Evolutionary conservation across 2,797 vertebrate genomes (phyloP), one percentile per base, ranked within the genome.

Genomic region (Cynodonichthys magdalenae): DNA sequence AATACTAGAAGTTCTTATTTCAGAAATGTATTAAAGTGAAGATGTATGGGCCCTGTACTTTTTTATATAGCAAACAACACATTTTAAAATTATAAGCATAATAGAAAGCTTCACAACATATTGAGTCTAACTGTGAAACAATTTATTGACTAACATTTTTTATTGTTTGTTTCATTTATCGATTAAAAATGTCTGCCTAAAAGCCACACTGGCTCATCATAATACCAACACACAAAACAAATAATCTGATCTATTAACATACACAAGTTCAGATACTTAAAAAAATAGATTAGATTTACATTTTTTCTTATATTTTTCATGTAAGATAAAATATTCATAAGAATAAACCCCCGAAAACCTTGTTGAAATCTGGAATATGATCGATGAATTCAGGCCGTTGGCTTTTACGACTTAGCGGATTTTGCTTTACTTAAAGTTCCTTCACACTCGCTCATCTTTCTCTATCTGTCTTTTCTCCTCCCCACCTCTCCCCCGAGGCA

Each of bases 371-470:
- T 86, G 53, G 52, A 83, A 68, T 67, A 82, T 72, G 81, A 91
- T 90, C 83, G 84, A 70, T 79, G 83, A 89, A 83, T 77, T 82
- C 85, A 90, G 82, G 55, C 84, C 88, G 87, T 89, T 92, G 90
- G 81, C 83, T 92, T 93, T 94, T 87, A 93, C 89, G 82, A 83
- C 83, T 76, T 53, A 59, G 70, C 87, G 66, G 69, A 74, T 85
- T 88, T 87, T 75, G 79, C 73, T 65, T 55, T 12, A 60, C 75
- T 82, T 78, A 76, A 76, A 77, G 72, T 83, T 80, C 60, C 67
- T 65, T 79, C 74, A 59, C 50, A 66, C 72, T 65, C 65, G 8
- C 60, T 53, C 58, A 19, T 44, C 54, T 50, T 53, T 66, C 74
- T 59, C 64, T 48, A 51, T 18, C 59, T 62, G 28, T 1, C 54